Conservation (phyloP, 2,888 invertebrate species). For the Drymonia ruficornis region DNA sequence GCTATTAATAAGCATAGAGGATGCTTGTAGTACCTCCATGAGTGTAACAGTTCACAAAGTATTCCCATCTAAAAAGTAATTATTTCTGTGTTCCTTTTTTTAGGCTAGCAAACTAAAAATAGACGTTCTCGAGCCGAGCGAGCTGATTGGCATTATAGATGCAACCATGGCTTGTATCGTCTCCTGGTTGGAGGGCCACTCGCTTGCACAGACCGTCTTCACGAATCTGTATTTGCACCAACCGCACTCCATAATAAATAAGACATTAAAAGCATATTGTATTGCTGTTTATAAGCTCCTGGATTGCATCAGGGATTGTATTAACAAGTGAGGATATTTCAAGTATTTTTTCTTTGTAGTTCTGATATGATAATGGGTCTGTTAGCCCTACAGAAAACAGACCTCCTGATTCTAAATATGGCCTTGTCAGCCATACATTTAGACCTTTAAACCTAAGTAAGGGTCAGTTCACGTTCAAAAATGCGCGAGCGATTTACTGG, state of each 20-base stretch:
- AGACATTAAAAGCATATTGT: slow-evolving; percentile 93
- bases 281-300: slow-evolving; percentile 95
- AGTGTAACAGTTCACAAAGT: too few relatives aligned
- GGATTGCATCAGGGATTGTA: slow-evolving; percentile 94
- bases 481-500: too few relatives aligned
- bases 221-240: slow-evolving; percentile 98
- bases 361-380: too few relatives aligned
- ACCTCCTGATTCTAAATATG: neutral
- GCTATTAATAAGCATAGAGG: too few relatives aligned
- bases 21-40: too few relatives aligned
- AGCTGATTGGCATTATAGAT: slow-evolving; percentile 97
- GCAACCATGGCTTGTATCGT: slow-evolving; percentile 96
- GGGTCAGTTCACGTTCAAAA: too few relatives aligned
- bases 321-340: slow-evolving; percentile 88
- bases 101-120: slow-evolving; percentile 92
- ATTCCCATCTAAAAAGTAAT: too few relatives aligned
- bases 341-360: slow-evolving; percentile 3
- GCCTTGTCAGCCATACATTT: too few relatives aligned
- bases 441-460: too few relatives aligned
- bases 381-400: too few relatives aligned
- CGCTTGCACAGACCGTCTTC: slow-evolving; percentile 98
- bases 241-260: slow-evolving; percentile 93
- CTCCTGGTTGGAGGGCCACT: slow-evolving; percentile 99
- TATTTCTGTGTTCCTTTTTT: slow-evolving; percentile 36
- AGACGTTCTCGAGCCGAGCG: slow-evolving; percentile 89